Percentiles rank a stretch among this genome's conserved stretches.
phyloP scores from a whole-genome alignment of 2,797 vertebrate species.

The Rhinophrynus dorsalis region DNA sequence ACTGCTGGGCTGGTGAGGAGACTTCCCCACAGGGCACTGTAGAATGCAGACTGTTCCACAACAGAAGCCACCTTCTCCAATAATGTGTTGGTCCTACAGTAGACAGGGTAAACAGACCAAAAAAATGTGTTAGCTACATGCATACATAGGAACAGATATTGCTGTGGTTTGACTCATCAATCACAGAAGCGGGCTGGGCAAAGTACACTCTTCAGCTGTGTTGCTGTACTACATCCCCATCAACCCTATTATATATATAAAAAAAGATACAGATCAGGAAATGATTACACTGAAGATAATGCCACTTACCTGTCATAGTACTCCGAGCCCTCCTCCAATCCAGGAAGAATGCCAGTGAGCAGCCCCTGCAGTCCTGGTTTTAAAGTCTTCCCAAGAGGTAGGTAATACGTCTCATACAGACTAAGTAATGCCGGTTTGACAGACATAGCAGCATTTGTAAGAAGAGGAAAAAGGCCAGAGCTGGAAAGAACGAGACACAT shows the following conservation, averaged over 20 bases:
- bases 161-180: too few relatives aligned
- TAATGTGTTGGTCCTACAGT: conserved; percentile 85
- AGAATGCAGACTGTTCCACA: conserved; percentile 95
- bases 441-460: conserved; percentile 98
- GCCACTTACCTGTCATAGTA: conserved; percentile 91
- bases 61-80: conserved; percentile 94
- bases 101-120: not conserved
- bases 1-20: conserved; percentile 95
- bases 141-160: too few relatives aligned
- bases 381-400: conserved; percentile 94
- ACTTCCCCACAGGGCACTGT: conserved; percentile 97
- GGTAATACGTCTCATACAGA: conserved; percentile 94
- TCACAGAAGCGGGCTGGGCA: too few relatives aligned
- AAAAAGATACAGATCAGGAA: too few relatives aligned
- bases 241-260: too few relatives aligned
- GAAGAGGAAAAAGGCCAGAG: conserved; percentile 94
- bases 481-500: conserved; percentile 62
- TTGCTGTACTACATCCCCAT: too few relatives aligned
- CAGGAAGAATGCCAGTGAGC: conserved; percentile 92
- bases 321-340: conserved; percentile 95
- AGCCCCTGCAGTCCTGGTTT: conserved; percentile 97
- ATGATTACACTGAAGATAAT: too few relatives aligned
- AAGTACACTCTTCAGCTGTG: too few relatives aligned
- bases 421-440: conserved; percentile 93
- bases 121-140: not conserved